Percentiles rank a stretch among this genome's conserved stretches.
These are phyloP conservation scores for Mythimna ferrago DNA, from an alignment of 2,888 invertebrate species.

Conservation along the genomic window DNA sequence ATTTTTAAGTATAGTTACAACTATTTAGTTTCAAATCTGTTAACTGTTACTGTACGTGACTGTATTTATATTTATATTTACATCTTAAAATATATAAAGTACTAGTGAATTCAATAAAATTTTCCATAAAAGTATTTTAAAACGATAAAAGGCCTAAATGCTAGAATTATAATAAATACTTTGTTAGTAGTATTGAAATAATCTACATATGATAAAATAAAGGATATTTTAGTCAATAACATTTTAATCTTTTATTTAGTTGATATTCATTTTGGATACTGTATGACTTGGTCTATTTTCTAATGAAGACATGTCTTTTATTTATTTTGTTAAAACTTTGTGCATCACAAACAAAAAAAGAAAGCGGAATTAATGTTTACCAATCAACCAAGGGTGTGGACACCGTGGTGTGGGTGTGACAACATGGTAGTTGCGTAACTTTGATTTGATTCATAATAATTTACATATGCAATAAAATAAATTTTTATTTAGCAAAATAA, in stretches of 20 bases:
- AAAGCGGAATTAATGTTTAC: too few species aligned
- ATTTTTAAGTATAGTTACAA: not conserved
- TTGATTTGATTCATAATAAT: too few species aligned
- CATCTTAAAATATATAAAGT: constrained; percentile 6
- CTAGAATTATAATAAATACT: not conserved
- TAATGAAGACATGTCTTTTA: not conserved
- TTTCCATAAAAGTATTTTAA: not conserved
- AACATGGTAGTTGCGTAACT: too few species aligned
- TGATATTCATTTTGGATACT: not conserved
- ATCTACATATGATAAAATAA: too few species aligned
- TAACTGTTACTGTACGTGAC: not conserved
- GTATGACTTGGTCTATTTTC: not conserved
- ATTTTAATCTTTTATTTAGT: not conserved
- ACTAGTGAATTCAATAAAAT: constrained; percentile 10
- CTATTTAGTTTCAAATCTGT: not conserved
- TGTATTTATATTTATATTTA: constrained; percentile 15
- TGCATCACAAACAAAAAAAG: too few species aligned
- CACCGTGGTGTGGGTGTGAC: too few species aligned
- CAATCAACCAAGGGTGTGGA: too few species aligned
- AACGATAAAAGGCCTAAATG: not conserved
- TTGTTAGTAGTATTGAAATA: too few species aligned
- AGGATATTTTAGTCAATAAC: too few species aligned
- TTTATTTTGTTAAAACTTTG: not conserved
- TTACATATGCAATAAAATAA: too few species aligned
- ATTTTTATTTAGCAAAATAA: too few species aligned